These are phyloP conservation scores for Zoanthus solanderi DNA, from an alignment of 92 coral and sea anemone genomes.

Conservation along the genomic window DNA sequence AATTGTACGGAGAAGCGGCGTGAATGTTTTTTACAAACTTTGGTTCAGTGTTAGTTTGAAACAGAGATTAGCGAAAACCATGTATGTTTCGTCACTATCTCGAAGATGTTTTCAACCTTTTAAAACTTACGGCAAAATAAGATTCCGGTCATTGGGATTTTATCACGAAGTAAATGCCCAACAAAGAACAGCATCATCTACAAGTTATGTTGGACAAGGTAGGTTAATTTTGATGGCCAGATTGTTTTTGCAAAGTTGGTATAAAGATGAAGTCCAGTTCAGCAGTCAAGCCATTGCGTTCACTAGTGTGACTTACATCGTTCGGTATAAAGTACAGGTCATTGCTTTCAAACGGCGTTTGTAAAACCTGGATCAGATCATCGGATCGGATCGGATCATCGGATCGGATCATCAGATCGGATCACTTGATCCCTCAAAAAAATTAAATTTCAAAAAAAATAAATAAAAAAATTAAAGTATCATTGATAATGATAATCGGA, in stretches of 20 bases:
- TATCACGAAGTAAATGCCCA: not conserved
- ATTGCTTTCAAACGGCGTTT: no score
- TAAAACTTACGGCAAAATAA: not conserved
- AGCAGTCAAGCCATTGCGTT: no score
- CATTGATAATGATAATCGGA: no score
- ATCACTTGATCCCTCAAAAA: no score
- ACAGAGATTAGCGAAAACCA: no score
- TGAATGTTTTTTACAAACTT: constrained; percentile 6
- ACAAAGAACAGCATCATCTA: not conserved
- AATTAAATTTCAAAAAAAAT: no score
- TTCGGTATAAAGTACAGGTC: no score
- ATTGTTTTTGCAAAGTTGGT: not conserved
- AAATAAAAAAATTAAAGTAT: no score
- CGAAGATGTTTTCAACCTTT: not conserved
- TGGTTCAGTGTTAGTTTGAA: not conserved
- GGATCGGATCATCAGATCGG: no score
- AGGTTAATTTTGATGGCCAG: constrained; percentile 7
- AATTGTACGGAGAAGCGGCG: not conserved
- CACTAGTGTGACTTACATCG: no score
- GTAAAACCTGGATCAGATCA: no score
- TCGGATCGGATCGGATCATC: no score
- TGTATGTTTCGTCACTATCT: not conserved
- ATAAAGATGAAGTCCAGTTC: not conserved
- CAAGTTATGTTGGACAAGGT: constrained; percentile 39
- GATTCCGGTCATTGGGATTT: not conserved